Evolutionary conservation across 2,113 vertebrate genomes (phyloP), one percentile per base, ranked within the genome.

Genomic region (Phalacrocorax pelagicus): DNA sequence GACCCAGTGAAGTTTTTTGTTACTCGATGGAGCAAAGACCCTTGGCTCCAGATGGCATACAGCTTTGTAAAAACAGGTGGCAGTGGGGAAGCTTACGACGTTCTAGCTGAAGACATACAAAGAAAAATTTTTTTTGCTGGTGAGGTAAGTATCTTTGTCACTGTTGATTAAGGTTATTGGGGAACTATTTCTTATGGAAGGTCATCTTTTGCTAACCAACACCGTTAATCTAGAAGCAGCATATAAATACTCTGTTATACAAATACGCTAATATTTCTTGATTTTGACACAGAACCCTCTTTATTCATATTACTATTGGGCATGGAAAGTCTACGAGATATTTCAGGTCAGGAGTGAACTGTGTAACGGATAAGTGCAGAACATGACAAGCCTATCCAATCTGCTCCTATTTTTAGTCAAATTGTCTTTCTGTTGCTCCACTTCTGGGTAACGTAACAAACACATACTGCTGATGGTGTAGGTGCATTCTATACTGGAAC

Each of bases 41-140:
- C 97, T 13, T 99, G 99, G 99, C 98, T 99, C 55, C 99, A 99
- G 98, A 99, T 99, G 99, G 99, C 99, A 0, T 99, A 99, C 92
- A 99, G 99, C 92, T 99, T 99, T 69, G 99, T 99, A 86, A 99
- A 99, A 98, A 99, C 99, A 0, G 99, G 99, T 15, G 99, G 99
- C 73, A 99, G 99, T 0, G 99, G 99, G 4, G 99, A 99, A 97
- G 99, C 99, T 78, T 99, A 99, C 0, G 99, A 99, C 73, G 98
- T 99, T 94, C 98, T 99, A 15, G 99, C 99, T 51, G 99, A 99
- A 95, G 99, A 99, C 78, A 96, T 99, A 72, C 99, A 99, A 94
- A 99, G 99, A 78, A 99, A 98, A 87, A 19, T 99, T 40, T 99
- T 99, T 96, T 99, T 99, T 61, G 99, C 99, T 73, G 99, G 99